Evolutionary conservation across 2,797 vertebrate species (phyloP).

Genomic region (Molossus molossus): DNA sequence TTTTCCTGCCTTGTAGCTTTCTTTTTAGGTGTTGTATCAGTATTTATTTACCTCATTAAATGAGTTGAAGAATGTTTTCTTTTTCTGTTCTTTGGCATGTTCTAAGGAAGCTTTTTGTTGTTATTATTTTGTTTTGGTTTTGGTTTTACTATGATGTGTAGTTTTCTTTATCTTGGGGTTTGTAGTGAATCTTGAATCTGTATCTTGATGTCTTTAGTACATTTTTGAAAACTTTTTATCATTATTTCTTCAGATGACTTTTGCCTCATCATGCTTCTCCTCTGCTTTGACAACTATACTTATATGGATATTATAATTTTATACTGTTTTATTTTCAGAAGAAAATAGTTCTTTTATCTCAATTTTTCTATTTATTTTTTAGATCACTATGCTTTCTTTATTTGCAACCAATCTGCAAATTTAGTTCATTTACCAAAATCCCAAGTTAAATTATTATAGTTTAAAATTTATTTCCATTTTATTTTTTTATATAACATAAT

Average conservation of each 20-base stretch:
- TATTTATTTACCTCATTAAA: background rate
- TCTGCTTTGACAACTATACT: background rate
- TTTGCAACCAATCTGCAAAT: background rate
- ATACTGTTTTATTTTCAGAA: background rate
- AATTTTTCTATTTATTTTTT: conserved; percentile 10
- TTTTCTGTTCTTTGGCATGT: background rate
- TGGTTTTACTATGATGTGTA: background rate
- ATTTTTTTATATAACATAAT: background rate
- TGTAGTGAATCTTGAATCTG: background rate
- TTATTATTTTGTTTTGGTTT: background rate
- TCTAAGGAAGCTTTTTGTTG: background rate
- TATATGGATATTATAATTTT: background rate
- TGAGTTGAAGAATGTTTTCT: background rate
- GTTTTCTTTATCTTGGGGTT: background rate
- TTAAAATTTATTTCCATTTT: background rate
- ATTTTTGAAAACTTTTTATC: background rate
- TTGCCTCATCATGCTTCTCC: background rate
- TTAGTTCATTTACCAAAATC: background rate
- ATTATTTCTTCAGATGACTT: background rate
- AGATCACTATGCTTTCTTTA: background rate
- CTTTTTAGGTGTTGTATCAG: background rate
- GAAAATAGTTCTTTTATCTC: background rate
- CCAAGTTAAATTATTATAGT: background rate
- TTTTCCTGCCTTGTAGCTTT: background rate
- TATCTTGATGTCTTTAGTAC: background rate